phyloP scores from a whole-genome alignment of 1,140 invertebrate species.

The Lineus longissimus region DNA sequence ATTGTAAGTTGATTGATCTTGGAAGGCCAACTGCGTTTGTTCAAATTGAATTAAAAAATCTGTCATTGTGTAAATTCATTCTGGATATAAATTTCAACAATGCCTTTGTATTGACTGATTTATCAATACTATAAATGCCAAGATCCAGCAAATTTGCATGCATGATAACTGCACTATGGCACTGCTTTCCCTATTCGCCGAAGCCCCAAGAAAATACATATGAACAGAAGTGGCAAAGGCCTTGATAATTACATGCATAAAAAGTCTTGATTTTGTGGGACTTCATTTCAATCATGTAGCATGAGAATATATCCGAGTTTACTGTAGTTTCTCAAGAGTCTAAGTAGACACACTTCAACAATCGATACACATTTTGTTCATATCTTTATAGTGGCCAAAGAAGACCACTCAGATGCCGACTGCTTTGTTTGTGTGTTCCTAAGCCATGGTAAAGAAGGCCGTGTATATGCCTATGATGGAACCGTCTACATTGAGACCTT shows the following conservation, averaged over 20 bases:
- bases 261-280: no score
- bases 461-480: constrained; percentile 78
- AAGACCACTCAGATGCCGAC: constrained; percentile 74
- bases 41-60: background rate
- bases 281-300: no score
- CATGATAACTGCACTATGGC: no score
- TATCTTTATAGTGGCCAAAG: constrained; percentile 58
- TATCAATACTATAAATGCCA: background rate
- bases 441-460: constrained; percentile 80
- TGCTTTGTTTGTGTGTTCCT: constrained; percentile 74
- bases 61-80: background rate
- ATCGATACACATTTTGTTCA: constrained; percentile 8
- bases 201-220: no score
- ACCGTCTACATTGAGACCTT: constrained; percentile 61
- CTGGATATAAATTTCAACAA: background rate
- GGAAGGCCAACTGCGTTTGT: background rate
- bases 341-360: no score
- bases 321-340: no score
- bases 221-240: no score
- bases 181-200: no score
- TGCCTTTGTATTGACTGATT: background rate
- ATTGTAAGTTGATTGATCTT: constrained; percentile 21
- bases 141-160: background rate
- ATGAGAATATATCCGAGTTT: no score
- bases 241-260: no score